Percentiles rank a stretch among this genome's conserved stretches.
phyloP scores from a whole-genome alignment of 2,797 vertebrate genomes.

The Enteromius paludinosus region DNA sequence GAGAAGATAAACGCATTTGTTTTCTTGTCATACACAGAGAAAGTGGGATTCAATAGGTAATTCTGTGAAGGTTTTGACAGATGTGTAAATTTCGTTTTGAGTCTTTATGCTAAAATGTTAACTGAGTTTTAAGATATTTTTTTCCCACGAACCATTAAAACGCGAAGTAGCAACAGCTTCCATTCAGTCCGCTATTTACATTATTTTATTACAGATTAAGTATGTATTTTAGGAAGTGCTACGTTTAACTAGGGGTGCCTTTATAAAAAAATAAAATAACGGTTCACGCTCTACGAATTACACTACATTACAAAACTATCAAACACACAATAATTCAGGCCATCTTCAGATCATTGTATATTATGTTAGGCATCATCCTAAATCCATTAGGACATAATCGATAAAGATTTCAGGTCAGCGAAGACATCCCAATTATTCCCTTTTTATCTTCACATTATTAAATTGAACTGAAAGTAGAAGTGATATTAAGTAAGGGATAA shows the following conservation, averaged over 20 bases:
- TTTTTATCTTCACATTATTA: not conserved
- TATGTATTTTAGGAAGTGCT: not conserved
- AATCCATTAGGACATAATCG: conserved; percentile 11
- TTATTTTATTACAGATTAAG: not conserved
- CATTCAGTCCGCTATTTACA: too few species aligned
- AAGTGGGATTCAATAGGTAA: not conserved
- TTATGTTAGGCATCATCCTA: not conserved
- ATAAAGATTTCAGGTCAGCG: not conserved
- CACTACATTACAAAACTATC: not conserved
- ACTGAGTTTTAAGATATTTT: not conserved
- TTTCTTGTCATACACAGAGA: not conserved
- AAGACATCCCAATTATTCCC: not conserved
- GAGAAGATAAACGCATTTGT: not conserved
- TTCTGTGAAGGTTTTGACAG: not conserved
- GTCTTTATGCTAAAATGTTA: not conserved
- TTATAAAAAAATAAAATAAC: not conserved
- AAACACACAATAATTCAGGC: not conserved
- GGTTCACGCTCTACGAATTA: not conserved
- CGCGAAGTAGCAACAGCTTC: too few species aligned
- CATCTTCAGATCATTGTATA: not conserved
- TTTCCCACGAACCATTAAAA: too few species aligned
- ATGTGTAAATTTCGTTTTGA: not conserved
- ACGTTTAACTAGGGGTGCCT: not conserved
- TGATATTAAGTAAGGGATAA: not conserved
- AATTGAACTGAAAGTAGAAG: not conserved